Percentiles rank a stretch among this genome's conserved stretches.
These are phyloP conservation scores for Neodiprion lecontei DNA, from an alignment of 1,140 invertebrate genomes.

Conservation along the genomic window DNA sequence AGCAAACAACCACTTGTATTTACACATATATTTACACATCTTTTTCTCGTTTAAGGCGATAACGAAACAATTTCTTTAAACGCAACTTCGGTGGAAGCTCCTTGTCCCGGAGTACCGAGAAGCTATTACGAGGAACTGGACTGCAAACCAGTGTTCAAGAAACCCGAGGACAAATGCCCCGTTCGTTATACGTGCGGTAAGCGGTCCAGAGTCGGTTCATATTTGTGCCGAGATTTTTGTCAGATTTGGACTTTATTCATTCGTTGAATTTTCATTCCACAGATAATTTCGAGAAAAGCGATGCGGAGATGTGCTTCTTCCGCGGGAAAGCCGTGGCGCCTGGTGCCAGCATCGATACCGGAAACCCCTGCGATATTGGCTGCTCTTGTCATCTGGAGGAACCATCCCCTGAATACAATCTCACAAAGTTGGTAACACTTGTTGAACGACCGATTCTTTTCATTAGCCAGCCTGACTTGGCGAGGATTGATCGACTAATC, in stretches of 20 bases:
- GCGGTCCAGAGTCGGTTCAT: background rate
- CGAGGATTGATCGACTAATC: too few species aligned
- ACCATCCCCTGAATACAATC: background rate
- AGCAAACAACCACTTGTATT: too few species aligned
- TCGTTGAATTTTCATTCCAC: too few species aligned
- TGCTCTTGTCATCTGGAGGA: background rate
- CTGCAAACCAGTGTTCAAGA: slow-evolving; percentile 26
- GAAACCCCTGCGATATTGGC: slow-evolving; percentile 11
- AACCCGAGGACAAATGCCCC: slow-evolving; percentile 25
- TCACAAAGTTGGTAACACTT: slow-evolving; percentile 15
- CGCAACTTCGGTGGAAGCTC: background rate
- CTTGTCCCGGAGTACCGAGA: background rate
- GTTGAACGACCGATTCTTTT: too few species aligned
- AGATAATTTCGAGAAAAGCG: background rate
- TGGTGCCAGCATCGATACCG: slow-evolving; percentile 11
- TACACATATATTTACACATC: too few species aligned
- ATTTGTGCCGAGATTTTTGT: too few species aligned
- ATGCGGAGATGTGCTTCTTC: slow-evolving; percentile 30
- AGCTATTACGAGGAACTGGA: slow-evolving; percentile 28
- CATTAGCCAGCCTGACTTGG: too few species aligned
- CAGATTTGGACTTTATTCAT: too few species aligned
- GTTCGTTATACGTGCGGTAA: slow-evolving; percentile 30
- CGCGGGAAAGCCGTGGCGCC: slow-evolving; percentile 28
- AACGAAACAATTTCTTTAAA: background rate
- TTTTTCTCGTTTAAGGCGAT: background rate